Evolutionary conservation across 2,797 vertebrate species (phyloP), one percentile per base, ranked within the genome.

Genomic region (Urosaurus nigricauda): DNA sequence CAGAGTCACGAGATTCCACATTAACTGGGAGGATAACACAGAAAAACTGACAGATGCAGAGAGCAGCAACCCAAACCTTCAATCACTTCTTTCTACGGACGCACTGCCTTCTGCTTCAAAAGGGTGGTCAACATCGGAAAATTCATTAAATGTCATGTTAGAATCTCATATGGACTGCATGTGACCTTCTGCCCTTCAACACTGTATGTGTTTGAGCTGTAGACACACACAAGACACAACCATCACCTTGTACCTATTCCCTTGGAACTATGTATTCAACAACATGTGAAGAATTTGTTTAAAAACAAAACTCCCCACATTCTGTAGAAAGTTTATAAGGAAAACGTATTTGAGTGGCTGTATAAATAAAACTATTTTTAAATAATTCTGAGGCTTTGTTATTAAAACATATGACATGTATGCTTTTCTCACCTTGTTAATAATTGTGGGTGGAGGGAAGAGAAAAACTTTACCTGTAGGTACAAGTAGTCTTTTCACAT

Each of bases 111-210:
- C 97, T 92, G 97, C 97, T 70, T 97, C 97, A 79, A 98, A 98
- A 95, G 97, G 96, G 56, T 97, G 97, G 97, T 96, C 97, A 92
- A 97, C 96, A 70, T 97, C 97, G 94, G 97, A 97, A 95, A 98
- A 98, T 84, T 97, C 97, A 74, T 92, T 98, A 93, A 97, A 97
- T 94, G 97, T 97, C 85, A 97, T 98, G 97, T 96, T 97, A 96
- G 97, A 97, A 96, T 97, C 97, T 95, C 97, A 97, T 93, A 97
- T 97, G 97, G 97, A 98, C 97, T 98, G 97, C 96, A 97, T 97
- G 97, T 98, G 97, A 98, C 96, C 88, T 92, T 91, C 90, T 92
- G 90, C 93, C 95, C 90, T 96, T 95, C 95, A 95, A 95, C 95
- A 92, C 93, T 68, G 9, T 68, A 88, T 92, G 92, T 90, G 94